Evolutionary conservation across 2,113 vertebrate species (phyloP).

Genomic region (Plecotus auritus): DNA sequence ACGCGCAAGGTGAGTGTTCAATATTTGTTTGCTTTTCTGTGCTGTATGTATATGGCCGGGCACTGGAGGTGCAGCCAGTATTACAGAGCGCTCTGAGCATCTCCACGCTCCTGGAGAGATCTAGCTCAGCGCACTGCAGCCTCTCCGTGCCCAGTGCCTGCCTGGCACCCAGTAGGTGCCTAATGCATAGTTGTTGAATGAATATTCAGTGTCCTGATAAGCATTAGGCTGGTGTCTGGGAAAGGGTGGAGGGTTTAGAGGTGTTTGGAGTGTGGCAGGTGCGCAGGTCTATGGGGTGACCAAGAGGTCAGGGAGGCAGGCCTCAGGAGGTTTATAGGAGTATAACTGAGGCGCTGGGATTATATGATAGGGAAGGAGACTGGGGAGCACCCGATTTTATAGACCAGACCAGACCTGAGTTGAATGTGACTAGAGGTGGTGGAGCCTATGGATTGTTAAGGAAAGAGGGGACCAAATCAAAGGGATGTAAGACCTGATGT

Average conservation of each 20-base stretch:
- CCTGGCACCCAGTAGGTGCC: not conserved
- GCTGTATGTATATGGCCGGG: not conserved
- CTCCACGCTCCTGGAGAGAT: too few species aligned
- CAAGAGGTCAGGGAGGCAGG: constrained; percentile 25
- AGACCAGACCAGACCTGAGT: not conserved
- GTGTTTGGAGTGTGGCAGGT: constrained; percentile 20
- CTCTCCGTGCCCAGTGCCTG: not conserved
- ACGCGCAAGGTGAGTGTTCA: not conserved
- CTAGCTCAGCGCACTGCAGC: not conserved
- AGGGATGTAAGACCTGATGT: not conserved
- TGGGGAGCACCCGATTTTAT: not conserved
- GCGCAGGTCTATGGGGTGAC: constrained; percentile 37
- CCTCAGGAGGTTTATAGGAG: constrained; percentile 23
- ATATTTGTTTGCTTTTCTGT: not conserved
- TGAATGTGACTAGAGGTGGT: not conserved
- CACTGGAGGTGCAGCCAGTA: not conserved
- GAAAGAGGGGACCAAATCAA: not conserved
- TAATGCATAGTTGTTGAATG: not conserved
- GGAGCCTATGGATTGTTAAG: not conserved
- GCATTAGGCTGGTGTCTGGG: not conserved
- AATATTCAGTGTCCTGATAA: not conserved
- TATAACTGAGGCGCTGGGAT: not conserved
- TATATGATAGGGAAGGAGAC: not conserved
- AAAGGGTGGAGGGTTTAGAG: not conserved
- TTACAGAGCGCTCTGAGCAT: not conserved